These are phyloP conservation scores for Ferdinandea cuprea DNA, from an alignment of 2,888 invertebrate genomes.

Conservation along the genomic window DNA sequence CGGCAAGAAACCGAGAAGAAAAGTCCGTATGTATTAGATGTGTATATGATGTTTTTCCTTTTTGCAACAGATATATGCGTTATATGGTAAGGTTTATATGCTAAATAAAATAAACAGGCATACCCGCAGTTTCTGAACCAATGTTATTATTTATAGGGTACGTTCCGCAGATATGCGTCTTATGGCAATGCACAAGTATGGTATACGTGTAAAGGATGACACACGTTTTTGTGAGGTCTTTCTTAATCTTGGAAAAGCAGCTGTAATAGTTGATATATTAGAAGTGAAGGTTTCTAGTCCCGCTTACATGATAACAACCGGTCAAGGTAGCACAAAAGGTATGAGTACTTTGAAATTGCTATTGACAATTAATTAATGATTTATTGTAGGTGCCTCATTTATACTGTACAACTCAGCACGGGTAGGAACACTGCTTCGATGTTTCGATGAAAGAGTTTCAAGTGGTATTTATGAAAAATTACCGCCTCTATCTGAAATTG, in stretches of 20 bases:
- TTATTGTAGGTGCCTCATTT: conserved; percentile 87
- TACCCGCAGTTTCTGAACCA: too few species aligned
- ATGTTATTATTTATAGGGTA: conserved; percentile 83
- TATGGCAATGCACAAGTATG: conserved; percentile 88
- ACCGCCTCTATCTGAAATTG: conserved; percentile 85
- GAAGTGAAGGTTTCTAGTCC: conserved; percentile 86
- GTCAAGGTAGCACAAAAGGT: conserved; percentile 80
- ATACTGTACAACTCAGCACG: conserved; percentile 91
- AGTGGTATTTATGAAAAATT: conserved; percentile 86
- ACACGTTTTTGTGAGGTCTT: conserved; percentile 85
- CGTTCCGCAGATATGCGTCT: conserved; percentile 86
- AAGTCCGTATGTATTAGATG: too few species aligned
- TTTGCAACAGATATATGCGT: too few species aligned
- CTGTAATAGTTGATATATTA: conserved; percentile 87
- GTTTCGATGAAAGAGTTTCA: conserved; percentile 85
- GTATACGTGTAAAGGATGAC: conserved; percentile 84
- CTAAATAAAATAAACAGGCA: too few species aligned
- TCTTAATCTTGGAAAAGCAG: conserved; percentile 86
- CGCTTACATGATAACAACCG: conserved; percentile 83
- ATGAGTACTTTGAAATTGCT: background rate
- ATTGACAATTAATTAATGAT: background rate
- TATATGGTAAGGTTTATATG: too few species aligned
- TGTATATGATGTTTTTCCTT: too few species aligned
- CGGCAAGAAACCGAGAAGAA: too few species aligned
- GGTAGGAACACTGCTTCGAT: conserved; percentile 86